Base-by-base conservation (phyloP, 2,888 invertebrate genomes). In the Drosophila robusta region DNA sequence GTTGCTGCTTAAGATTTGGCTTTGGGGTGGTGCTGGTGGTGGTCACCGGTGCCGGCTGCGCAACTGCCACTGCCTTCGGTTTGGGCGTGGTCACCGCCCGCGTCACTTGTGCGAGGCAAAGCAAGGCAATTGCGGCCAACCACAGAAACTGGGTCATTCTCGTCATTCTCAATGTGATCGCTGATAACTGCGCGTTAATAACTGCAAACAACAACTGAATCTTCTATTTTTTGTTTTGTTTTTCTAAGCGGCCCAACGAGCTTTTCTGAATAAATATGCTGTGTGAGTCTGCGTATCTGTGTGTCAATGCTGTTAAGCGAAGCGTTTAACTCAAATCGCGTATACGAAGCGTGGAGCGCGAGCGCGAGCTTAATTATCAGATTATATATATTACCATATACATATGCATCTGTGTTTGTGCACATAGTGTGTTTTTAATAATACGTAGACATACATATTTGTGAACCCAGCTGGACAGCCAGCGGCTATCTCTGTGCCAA, bases 111-210 rank as follows among this genome's bases (percentile, higher is more conserved):
- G 69, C 18, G 36, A 81, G 57, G 32, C 83, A 58, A 29, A 77
- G 44, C 46, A 75, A 41, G 3, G 77, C 18, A 29, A 76, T 50
- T 22, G 70, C 46, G 22, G 46, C 65, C 34, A 77, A 14, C 58
- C 66, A 70, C 32, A 64, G 32, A 56, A 89, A 75, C 50, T 87
- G 87, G 71, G 75, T 75, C 78, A 77, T 9, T 60, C 57, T 38
- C 34, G n/a, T 39, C 9, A 41, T 74, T 63, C 51, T 65, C 60
- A 49, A 50, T 39, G 47, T 63, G 50, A 62, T 60, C 67, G 45
- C 49, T 66, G 71, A 80, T 86, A 71, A 80, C 84, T 86, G 72
- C 55, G 49, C 87, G 72, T 57, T 72, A 61, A 55, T 57, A 75
- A 58, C 66, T 51, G 49, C 63, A 63, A 77, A 67, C 68, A 70